Percentiles rank a stretch among this genome's conserved stretches.
Conservation (phyloP, 2,113 vertebrate genomes). For the Narcine bancroftii region DNA sequence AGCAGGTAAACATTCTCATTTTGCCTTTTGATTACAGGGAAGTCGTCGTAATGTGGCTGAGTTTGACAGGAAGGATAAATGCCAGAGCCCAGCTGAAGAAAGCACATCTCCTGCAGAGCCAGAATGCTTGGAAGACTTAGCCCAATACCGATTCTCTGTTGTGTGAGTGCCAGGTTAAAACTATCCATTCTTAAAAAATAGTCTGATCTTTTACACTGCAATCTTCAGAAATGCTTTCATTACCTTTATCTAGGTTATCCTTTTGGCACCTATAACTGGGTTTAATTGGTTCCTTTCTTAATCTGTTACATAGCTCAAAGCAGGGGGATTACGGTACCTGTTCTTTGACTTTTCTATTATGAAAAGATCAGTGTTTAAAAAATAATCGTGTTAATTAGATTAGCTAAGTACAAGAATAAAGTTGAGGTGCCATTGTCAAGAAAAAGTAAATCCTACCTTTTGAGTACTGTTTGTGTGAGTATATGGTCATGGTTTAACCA, state of each 20-base stretch:
- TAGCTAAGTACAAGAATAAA: neutral
- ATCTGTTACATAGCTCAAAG: constrained; percentile 16
- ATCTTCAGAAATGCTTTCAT: neutral
- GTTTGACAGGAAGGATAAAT: constrained; percentile 39
- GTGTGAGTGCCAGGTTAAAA: constrained; percentile 46
- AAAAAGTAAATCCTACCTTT: neutral
- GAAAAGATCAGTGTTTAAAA: neutral
- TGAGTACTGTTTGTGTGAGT: neutral
- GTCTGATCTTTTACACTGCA: neutral
- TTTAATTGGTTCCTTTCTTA: constrained; percentile 13
- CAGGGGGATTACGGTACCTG: neutral
- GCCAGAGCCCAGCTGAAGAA: constrained; percentile 31
- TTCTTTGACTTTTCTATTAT: constrained; percentile 21
- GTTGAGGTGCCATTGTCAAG: constrained; percentile 9
- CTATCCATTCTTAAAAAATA: neutral
- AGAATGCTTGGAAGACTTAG: constrained; percentile 53
- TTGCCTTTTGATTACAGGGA: constrained; percentile 39
- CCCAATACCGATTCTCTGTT: constrained; percentile 57
- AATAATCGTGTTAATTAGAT: constrained; percentile 2
- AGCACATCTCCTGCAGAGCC: constrained; percentile 34
- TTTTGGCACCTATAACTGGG: neutral
- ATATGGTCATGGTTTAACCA: neutral
- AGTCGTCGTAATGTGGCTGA: constrained; percentile 36
- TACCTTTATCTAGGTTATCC: constrained; percentile 17
- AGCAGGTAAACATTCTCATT: neutral